These are phyloP conservation scores for Xiphophorus hellerii DNA, from an alignment of 2,113 vertebrate species.

Conservation along the genomic window DNA sequence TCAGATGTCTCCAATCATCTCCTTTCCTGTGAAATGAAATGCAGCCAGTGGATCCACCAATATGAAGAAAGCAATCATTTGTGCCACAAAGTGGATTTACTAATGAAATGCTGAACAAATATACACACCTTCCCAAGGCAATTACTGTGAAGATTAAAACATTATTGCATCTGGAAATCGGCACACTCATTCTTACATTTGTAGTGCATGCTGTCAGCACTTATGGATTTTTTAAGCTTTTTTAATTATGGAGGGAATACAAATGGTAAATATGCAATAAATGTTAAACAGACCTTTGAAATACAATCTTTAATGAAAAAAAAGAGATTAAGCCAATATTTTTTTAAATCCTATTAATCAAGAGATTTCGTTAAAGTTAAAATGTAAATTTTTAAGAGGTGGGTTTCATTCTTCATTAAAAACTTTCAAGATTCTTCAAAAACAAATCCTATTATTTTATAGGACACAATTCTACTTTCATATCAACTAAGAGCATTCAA, in stretches of 20 bases:
- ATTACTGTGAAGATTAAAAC: constrained; percentile 19
- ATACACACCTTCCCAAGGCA: constrained; percentile 27
- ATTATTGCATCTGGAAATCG: constrained; percentile 7
- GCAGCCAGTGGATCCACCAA: constrained; percentile 20
- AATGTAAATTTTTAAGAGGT: not conserved
- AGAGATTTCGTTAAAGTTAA: not conserved
- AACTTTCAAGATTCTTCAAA: not conserved
- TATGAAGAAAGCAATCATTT: constrained; percentile 48
- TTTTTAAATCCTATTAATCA: not conserved
- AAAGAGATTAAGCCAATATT: not conserved
- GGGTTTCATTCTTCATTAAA: not conserved
- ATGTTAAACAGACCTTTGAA: not conserved
- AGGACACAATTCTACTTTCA: not conserved
- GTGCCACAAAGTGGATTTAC: constrained; percentile 43
- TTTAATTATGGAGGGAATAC: not conserved
- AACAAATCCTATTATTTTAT: constrained; percentile 3
- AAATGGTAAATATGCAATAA: not conserved
- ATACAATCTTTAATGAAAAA: not conserved
- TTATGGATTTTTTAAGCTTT: not conserved
- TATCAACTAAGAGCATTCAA: not conserved
- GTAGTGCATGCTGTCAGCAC: not conserved
- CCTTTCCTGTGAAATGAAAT: constrained; percentile 22
- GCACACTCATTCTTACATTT: constrained; percentile 3
- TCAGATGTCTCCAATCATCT: constrained; percentile 55
- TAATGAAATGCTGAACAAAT: constrained; percentile 47